These are phyloP conservation scores for Axea sp. DNA, from an alignment of 2,888 invertebrate genomes.

Conservation along the genomic window DNA sequence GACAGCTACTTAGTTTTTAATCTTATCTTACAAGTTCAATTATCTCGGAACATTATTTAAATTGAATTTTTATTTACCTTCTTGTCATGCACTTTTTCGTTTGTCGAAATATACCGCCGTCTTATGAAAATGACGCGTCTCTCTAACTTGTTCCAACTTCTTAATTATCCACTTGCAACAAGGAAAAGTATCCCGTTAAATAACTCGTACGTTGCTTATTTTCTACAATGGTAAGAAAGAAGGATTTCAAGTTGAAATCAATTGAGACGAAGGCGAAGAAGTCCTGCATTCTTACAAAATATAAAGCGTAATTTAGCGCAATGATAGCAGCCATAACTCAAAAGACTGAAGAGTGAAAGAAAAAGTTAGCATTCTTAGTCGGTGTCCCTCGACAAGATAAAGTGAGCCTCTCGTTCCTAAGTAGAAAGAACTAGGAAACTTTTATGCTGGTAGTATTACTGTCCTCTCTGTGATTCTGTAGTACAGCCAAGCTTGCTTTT, in stretches of 20 bases:
- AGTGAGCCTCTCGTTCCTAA: constrained; percentile 38
- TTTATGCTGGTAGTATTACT: constrained; percentile 52
- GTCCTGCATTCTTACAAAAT: no score
- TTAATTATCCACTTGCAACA: constrained; percentile 1
- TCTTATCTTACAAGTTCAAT: neutral
- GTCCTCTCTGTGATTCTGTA: constrained; percentile 31
- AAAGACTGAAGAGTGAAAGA: constrained; percentile 24
- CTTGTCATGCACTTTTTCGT: no score
- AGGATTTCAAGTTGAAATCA: constrained; percentile 2
- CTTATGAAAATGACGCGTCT: constrained; percentile 3
- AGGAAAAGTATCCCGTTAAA: constrained; percentile 3
- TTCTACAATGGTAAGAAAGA: neutral
- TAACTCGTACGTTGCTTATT: neutral
- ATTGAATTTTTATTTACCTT: neutral
- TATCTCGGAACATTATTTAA: constrained; percentile 2
- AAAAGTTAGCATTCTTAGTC: constrained; percentile 41
- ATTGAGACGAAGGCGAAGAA: neutral
- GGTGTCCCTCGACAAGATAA: constrained; percentile 31
- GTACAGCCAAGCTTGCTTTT: constrained; percentile 25
- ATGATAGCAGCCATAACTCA: constrained; percentile 26
- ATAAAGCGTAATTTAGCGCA: constrained; percentile 16
- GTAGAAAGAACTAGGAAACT: constrained; percentile 48
- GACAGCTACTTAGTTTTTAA: neutral
- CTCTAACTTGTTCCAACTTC: neutral
- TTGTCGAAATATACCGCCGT: constrained; percentile 9